Conservation (phyloP, 2,797 vertebrate genomes). For the Eurystomus glaucurus region DNA sequence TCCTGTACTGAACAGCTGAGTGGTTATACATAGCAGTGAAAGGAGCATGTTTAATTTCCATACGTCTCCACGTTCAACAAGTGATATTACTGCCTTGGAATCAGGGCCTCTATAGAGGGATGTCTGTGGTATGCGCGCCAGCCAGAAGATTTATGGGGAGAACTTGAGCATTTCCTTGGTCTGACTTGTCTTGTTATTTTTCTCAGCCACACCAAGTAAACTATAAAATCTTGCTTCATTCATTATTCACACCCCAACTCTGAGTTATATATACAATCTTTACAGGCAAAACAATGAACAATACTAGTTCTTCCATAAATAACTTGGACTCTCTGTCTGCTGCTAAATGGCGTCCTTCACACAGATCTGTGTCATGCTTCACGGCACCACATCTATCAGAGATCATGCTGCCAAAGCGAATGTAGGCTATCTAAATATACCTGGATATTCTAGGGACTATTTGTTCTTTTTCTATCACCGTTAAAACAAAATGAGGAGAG, state of each 20-base stretch:
- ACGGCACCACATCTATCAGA: background rate
- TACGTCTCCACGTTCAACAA: background rate
- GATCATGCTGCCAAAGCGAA: background rate
- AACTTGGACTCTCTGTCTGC: background rate
- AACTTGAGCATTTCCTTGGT: background rate
- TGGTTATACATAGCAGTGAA: background rate
- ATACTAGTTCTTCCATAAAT: constrained; percentile 18
- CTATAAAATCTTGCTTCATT: constrained; percentile 23
- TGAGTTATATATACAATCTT: constrained; percentile 25
- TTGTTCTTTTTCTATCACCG: background rate
- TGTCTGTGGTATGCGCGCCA: fast-evolving
- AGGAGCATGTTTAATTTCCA: background rate
- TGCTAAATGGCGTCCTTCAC: background rate
- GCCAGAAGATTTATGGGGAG: background rate
- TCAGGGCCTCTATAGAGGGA: background rate
- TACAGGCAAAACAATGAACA: constrained; percentile 13
- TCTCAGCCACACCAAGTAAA: background rate
- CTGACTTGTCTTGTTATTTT: background rate
- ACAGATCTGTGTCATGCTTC: background rate
- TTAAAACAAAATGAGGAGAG: background rate
- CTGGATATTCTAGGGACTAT: background rate
- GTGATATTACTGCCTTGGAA: background rate
- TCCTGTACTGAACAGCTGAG: background rate
- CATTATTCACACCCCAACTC: background rate
- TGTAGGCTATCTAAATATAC: background rate